Evolutionary conservation across 2,113 vertebrate species (phyloP).

Genomic region (Silurus meridionalis): DNA sequence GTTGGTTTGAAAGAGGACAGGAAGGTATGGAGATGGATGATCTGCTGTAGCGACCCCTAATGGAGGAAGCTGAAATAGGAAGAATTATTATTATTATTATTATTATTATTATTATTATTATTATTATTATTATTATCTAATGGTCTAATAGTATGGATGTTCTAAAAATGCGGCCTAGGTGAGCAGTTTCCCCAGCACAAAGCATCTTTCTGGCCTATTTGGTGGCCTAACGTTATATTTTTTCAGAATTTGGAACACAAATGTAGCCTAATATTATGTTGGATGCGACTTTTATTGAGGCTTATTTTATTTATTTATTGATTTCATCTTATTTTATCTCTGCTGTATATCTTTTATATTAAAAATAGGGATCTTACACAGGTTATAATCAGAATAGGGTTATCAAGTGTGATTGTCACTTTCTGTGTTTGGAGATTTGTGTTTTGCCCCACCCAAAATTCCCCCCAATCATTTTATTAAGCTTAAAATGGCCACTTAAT

Average conservation of each 20-base stretch:
- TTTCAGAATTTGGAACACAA: neutral
- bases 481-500: neutral
- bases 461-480: neutral
- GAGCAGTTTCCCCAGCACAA: neutral
- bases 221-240: neutral
- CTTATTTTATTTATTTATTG: neutral
- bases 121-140: neutral
- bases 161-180: neutral
- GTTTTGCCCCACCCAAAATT: neutral
- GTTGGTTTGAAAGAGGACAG: too few species aligned
- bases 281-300: neutral
- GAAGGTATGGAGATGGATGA: too few species aligned
- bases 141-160: neutral
- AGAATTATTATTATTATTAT: too few species aligned
- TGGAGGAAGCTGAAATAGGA: too few species aligned
- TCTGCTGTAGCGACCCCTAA: too few species aligned
- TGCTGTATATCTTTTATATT: neutral
- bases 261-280: neutral
- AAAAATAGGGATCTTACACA: neutral
- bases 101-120: too few species aligned
- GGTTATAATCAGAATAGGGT: neutral
- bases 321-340: too few species aligned
- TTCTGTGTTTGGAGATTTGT: neutral
- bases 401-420: neutral
- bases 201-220: neutral